These are phyloP conservation scores for Troilus luridus DNA, from an alignment of 2,888 invertebrate species.

Conservation along the genomic window DNA sequence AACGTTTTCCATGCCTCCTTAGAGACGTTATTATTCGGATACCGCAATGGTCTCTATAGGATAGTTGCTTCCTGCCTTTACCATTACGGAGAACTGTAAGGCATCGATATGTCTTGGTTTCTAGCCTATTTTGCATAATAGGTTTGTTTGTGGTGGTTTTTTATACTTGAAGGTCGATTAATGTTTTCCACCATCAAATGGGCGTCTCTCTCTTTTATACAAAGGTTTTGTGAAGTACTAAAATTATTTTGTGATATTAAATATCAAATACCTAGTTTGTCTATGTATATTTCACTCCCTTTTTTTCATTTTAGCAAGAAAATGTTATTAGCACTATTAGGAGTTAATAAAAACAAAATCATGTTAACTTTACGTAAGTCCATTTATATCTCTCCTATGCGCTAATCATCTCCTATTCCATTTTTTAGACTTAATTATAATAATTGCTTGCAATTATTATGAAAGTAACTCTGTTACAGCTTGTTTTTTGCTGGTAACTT, in stretches of 20 bases:
- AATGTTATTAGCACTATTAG: too few relatives aligned
- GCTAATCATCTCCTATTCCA: too few relatives aligned
- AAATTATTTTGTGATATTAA: too few relatives aligned
- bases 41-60: conserved; percentile 15
- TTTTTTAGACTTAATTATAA: background rate
- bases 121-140: background rate
- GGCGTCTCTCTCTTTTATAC: background rate
- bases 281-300: too few relatives aligned
- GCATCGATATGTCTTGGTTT: background rate
- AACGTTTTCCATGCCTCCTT: conserved; percentile 14
- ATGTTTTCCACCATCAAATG: background rate
- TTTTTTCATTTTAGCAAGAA: too few relatives aligned
- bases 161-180: background rate
- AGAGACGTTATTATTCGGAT: background rate
- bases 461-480: background rate
- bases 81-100: background rate
- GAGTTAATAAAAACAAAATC: too few relatives aligned
- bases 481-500: background rate
- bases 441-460: background rate
- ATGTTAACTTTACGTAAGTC: too few relatives aligned
- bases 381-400: too few relatives aligned
- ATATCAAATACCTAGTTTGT: too few relatives aligned
- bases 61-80: background rate
- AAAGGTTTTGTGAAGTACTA: background rate
- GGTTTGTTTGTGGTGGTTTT: background rate